Conservation (phyloP, 2,797 vertebrate species). For the Acanthurus lineatus region DNA sequence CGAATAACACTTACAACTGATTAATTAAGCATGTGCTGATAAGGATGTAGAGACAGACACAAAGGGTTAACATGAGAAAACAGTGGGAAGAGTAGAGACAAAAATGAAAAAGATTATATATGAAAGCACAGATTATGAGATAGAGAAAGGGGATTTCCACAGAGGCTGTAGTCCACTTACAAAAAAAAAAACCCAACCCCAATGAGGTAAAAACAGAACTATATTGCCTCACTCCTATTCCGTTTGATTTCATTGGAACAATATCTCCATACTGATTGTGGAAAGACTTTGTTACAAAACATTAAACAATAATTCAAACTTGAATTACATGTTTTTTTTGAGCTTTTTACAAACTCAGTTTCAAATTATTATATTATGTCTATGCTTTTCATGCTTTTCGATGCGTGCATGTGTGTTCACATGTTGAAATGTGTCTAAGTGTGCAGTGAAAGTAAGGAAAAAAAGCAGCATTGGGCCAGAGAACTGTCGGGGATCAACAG, state of each 20-base stretch:
- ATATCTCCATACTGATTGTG: not conserved
- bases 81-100: not conserved
- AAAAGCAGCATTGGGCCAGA: not conserved
- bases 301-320: not conserved
- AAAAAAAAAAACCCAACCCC: not conserved
- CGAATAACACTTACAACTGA: not conserved
- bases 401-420: slow-evolving; percentile 4
- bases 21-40: not conserved
- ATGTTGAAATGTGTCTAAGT: not conserved
- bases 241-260: not conserved
- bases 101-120: slow-evolving; percentile 13
- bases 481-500: slow-evolving; percentile 14
- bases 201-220: not conserved
- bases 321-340: not conserved
- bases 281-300: not conserved
- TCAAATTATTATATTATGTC: not conserved
- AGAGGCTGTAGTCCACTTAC: slow-evolving; percentile 9
- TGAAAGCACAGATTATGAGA: slow-evolving; percentile 14
- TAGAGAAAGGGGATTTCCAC: slow-evolving; percentile 51
- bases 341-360: not conserved
- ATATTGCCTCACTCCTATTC: not conserved
- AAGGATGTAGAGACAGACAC: not conserved
- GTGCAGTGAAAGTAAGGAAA: not conserved
- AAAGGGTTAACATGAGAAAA: not conserved
- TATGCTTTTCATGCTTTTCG: not conserved